Conservation (phyloP, 2,113 vertebrate genomes). For the Proteles cristata region DNA sequence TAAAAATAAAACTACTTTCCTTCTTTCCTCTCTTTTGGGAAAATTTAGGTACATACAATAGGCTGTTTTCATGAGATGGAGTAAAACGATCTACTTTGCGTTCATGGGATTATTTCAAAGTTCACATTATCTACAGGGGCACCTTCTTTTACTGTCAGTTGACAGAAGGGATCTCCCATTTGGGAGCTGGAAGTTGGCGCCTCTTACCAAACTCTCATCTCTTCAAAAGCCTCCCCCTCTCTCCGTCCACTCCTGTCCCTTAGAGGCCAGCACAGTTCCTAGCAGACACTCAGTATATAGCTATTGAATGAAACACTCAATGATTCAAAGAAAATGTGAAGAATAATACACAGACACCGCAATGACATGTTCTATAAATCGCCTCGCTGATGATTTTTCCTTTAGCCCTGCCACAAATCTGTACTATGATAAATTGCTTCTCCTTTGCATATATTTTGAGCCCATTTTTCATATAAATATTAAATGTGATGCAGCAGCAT, state of each 20-base stretch:
- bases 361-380: slow-evolving; percentile 35
- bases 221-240: background rate
- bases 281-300: background rate
- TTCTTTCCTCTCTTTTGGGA: slow-evolving; percentile 3
- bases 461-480: slow-evolving; percentile 59
- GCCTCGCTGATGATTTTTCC: background rate
- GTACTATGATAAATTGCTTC: slow-evolving; percentile 38
- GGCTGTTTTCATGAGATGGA: background rate
- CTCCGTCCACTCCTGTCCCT: background rate
- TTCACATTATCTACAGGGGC: background rate
- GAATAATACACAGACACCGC: slow-evolving; percentile 13
- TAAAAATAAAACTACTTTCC: background rate
- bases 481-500: background rate
- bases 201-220: background rate
- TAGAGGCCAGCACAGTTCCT: background rate
- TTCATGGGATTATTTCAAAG: background rate
- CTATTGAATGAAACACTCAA: background rate
- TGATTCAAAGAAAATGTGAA: slow-evolving; percentile 7
- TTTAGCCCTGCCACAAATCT: background rate
- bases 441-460: slow-evolving; percentile 47
- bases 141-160: background rate
- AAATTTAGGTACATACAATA: background rate
- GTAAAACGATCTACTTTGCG: background rate
- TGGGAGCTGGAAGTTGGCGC: background rate
- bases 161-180: background rate